Percentiles rank a stretch among this genome's conserved stretches.
Conservation (phyloP, 1,140 invertebrate species). For the Tyrophagus putrescentiae region DNA sequence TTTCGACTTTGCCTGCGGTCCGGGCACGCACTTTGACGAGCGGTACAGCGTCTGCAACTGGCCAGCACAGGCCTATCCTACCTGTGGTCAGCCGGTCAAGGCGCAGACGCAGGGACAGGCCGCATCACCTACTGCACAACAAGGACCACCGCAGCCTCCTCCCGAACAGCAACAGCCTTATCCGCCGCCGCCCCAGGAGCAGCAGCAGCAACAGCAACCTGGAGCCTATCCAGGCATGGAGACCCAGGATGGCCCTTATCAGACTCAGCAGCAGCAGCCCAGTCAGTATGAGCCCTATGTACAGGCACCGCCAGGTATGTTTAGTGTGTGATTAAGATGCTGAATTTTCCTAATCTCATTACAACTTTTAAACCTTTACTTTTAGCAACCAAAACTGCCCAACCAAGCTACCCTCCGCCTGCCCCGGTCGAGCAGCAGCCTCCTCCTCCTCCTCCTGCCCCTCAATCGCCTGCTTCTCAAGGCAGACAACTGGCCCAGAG, state of each 20-base stretch:
- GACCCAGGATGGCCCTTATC: no score
- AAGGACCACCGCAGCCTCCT: background rate
- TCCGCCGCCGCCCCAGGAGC: background rate
- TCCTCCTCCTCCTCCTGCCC: background rate
- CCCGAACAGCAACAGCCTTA: background rate
- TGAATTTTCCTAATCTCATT: no score
- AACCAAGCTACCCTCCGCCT: no score
- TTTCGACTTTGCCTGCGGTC: constrained; percentile 33
- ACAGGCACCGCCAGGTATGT: no score
- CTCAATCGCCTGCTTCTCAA: background rate
- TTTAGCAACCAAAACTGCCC: no score
- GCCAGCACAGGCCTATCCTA: constrained; percentile 25
- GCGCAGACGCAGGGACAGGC: background rate
- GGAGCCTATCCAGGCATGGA: no score
- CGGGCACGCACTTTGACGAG: constrained; percentile 34
- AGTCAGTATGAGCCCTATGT: no score
- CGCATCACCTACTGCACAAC: background rate
- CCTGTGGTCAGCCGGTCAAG: constrained; percentile 27
- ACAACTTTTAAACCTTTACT: no score
- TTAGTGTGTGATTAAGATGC: no score
- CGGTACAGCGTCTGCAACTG: constrained; percentile 29
- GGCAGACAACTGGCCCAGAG: background rate
- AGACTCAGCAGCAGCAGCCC: no score
- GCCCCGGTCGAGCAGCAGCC: no score
- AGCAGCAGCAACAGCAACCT: no score